Evolutionary conservation across 35 echinoderm and acorn worm genomes (phyloP).

Genomic region (Amphiura filiformis): DNA sequence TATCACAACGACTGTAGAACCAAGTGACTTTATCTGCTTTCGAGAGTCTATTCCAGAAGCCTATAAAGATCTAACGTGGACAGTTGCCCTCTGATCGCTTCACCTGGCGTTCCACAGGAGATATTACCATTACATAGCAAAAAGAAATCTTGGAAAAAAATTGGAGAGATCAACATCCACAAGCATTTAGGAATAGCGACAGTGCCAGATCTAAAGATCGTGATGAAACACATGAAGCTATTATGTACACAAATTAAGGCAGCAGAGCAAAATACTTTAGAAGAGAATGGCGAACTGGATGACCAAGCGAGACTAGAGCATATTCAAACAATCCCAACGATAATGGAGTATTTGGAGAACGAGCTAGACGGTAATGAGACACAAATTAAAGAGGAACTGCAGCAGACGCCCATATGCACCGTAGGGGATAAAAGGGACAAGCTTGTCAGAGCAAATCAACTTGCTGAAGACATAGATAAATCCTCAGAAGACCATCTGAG

Average conservation of each 20-base stretch:
- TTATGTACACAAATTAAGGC: background rate
- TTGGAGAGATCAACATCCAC: background rate
- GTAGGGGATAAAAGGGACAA: background rate
- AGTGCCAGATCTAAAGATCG: background rate
- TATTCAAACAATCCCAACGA: background rate
- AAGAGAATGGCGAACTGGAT: background rate
- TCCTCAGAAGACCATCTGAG: background rate
- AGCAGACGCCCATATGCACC: background rate
- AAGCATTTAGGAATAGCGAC: too few relatives aligned
- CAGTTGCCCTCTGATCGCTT: background rate
- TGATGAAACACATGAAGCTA: background rate
- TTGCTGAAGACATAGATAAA: background rate
- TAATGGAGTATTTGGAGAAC: background rate
- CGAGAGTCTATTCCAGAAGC: background rate
- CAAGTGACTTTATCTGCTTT: background rate
- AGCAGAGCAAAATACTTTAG: background rate
- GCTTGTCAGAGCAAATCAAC: slow-evolving; percentile 5
- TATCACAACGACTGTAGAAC: background rate
- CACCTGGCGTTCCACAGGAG: background rate
- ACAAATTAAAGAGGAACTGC: background rate
- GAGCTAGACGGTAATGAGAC: background rate
- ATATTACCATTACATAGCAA: background rate
- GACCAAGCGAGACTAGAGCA: background rate
- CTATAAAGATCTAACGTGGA: background rate
- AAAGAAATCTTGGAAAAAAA: background rate